Conservation (phyloP, 2,797 vertebrate genomes). For the Galaxias olidus region DNA sequence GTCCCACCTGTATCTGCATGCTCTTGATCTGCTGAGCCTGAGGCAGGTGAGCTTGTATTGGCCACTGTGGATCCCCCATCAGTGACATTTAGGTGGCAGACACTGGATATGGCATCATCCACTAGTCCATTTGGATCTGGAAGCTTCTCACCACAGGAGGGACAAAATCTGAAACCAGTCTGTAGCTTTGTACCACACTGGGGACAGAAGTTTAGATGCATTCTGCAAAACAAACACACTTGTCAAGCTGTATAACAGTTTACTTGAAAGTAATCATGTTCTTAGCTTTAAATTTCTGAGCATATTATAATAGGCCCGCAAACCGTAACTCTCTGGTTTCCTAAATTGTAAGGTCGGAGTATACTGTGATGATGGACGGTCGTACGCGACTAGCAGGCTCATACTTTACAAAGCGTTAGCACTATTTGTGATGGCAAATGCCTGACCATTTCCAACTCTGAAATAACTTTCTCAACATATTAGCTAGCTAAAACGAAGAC, state of each 20-base stretch:
- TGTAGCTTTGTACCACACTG: constrained; percentile 81
- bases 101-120: background rate
- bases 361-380: too few relatives aligned
- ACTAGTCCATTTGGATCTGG: constrained; percentile 43
- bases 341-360: too few relatives aligned
- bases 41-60: constrained; percentile 11
- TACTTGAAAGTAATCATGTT: background rate
- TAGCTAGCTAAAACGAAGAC: too few relatives aligned
- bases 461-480: too few relatives aligned
- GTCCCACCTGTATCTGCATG: constrained; percentile 9
- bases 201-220: constrained; percentile 83
- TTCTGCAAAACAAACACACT: constrained; percentile 57
- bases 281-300: too few relatives aligned
- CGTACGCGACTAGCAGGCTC: too few relatives aligned
- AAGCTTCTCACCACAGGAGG: constrained; percentile 80
- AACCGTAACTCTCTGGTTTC: too few relatives aligned
- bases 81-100: constrained; percentile 1
- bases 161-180: constrained; percentile 83
- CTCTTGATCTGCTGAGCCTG: background rate
- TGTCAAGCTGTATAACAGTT: background rate
- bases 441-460: too few relatives aligned
- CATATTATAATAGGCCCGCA: too few relatives aligned
- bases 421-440: too few relatives aligned
- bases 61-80: background rate
- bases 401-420: too few relatives aligned